A percentile compares a stretch with the other conserved stretches of the same genome.
Evolutionary conservation across 2,113 vertebrate species (phyloP).

Genomic region (Ceratotherium simum): DNA sequence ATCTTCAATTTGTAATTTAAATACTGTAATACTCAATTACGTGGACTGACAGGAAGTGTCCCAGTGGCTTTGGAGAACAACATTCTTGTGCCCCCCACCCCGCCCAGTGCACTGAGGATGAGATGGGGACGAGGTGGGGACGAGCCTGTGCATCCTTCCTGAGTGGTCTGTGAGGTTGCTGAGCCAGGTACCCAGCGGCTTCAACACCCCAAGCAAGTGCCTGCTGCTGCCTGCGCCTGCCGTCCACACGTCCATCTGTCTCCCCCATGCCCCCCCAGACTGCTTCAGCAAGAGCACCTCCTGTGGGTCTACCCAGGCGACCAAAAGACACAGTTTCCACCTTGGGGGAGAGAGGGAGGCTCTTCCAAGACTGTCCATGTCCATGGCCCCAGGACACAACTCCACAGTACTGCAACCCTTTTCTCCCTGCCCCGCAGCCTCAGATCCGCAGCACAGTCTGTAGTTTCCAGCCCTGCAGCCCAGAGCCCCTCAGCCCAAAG

Average conservation of each 20-base stretch:
- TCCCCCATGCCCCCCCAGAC: background rate
- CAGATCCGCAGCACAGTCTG: rapidly evolving
- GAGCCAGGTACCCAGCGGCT: background rate
- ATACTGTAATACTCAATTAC: slow-evolving; percentile 91
- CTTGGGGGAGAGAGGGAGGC: background rate
- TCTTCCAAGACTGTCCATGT: rapidly evolving
- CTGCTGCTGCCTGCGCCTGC: rapidly evolving
- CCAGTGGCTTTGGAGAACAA: slow-evolving; percentile 86
- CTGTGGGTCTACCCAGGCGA: background rate
- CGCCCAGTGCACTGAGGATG: slow-evolving; percentile 61
- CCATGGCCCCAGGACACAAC: rapidly evolving
- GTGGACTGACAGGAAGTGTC: slow-evolving; percentile 90
- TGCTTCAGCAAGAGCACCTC: background rate
- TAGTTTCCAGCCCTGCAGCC: no score
- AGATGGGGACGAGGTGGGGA: slow-evolving; percentile 76
- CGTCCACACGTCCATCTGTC: rapidly evolving
- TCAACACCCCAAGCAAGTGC: background rate
- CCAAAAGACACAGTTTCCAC: background rate
- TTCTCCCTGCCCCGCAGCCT: no score
- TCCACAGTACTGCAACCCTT: rapidly evolving
- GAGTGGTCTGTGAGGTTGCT: background rate
- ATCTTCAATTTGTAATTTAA: slow-evolving; percentile 92
- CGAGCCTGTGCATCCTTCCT: background rate
- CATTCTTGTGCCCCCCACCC: slow-evolving; percentile 77
- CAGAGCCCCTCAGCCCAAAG: background rate